Conservation (phyloP, 1,140 invertebrate species). For the Venustaconcha ellipsiformis region DNA sequence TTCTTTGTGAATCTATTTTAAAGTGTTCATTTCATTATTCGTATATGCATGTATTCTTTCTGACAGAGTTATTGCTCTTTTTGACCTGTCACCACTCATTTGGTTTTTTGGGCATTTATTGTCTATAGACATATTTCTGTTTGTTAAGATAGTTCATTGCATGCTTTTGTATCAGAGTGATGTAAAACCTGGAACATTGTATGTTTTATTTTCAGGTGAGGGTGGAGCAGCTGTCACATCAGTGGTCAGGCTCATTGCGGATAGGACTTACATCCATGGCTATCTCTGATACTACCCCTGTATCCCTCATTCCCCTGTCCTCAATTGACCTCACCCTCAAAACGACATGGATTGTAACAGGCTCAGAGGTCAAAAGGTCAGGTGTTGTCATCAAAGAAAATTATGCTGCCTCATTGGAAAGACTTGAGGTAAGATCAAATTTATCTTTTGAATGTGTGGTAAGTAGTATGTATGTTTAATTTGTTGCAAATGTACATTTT, state of each 20-base stretch:
- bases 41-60: neutral
- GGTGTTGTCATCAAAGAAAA: conserved; percentile 67
- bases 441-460: neutral
- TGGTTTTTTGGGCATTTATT: neutral
- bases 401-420: conserved; percentile 65
- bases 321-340: conserved; percentile 60
- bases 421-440: conserved; percentile 56
- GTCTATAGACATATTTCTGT: neutral
- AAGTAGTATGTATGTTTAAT: neutral
- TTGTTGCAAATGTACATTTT: no score
- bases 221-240: conserved; percentile 74
- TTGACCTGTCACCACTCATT: neutral
- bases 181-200: conserved; percentile 2
- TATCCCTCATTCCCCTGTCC: conserved; percentile 74
- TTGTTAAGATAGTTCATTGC: neutral
- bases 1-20: no score
- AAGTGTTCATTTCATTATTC: neutral
- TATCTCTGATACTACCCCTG: conserved; percentile 74
- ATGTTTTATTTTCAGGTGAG: conserved; percentile 75
- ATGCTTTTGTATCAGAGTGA: neutral
- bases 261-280: conserved; percentile 83
- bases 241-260: conserved; percentile 81
- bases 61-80: neutral
- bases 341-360: conserved; percentile 70
- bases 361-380: conserved; percentile 71